Conservation (phyloP, 2,113 vertebrate species). For the Myrmophylax atrothorax region DNA sequence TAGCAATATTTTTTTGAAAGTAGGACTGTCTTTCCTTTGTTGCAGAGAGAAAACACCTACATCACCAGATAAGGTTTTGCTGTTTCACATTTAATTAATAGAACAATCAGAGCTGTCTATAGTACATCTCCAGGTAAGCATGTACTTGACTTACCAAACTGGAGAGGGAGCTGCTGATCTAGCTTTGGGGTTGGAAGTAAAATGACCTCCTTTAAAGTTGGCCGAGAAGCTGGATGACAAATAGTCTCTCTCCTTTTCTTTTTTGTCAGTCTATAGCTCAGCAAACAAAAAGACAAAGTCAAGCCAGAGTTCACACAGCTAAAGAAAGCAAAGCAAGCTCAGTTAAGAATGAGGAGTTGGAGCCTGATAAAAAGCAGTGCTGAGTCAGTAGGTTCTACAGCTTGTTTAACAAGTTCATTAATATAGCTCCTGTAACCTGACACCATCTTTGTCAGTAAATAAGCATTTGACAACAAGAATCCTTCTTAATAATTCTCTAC, state of each 20-base stretch:
- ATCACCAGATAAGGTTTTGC: background rate
- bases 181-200: constrained; percentile 78
- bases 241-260: constrained; percentile 80
- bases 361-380: background rate
- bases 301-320: background rate
- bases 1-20: background rate
- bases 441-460: background rate
- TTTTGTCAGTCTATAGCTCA: constrained; percentile 76
- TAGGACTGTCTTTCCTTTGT: background rate
- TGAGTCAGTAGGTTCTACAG: background rate
- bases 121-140: background rate
- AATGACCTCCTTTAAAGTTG: constrained; percentile 77
- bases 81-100: background rate
- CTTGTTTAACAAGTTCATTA: constrained; percentile 8
- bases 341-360: background rate
- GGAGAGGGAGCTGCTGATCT: constrained; percentile 81
- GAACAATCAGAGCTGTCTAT: background rate
- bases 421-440: background rate
- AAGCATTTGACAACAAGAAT: background rate
- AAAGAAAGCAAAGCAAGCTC: constrained; percentile 15
- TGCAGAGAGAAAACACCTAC: background rate
- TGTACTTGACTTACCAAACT: constrained; percentile 81
- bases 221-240: constrained; percentile 80
- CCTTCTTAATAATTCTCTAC: background rate
- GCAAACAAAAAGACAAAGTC: constrained; percentile 64